Evolutionary conservation across 2,888 invertebrate genomes (phyloP), one percentile per base, ranked within the genome.

Genomic region (Heteromyza rotundicornis): DNA sequence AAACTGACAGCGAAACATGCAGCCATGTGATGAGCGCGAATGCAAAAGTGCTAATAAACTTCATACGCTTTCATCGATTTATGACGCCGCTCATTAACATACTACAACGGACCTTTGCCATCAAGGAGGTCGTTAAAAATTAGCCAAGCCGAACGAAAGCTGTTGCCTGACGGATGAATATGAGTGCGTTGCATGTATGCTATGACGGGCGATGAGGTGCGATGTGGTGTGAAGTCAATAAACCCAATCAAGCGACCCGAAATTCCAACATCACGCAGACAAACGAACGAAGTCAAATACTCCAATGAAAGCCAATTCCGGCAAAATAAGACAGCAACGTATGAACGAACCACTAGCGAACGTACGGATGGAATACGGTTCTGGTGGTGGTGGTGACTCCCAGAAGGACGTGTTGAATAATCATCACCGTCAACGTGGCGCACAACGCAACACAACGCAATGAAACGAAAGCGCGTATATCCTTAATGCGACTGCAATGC

Each of bases 371-470:
- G 5, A 32, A 12, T 12, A 32, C n/a, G n/a, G n/a, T n/a, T n/a
- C n/a, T n/a, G n/a, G 12, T 32, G 32, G 12, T 5, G 5, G 12
- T 32, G 40, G 35, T 64, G 71, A 61, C 70, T 79, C 78, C 78
- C 78, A 57, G 69, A 63, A 73, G 78, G 76, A 72, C 67, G 71
- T 78, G 79, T 78, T 79, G 79, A 77, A 79, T 78, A 79, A 78
- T 79, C 78, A 79, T 78, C 70, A 62, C 66, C 64, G 51, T 53
- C 57, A 50, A 57, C 27, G 40, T 49, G 40, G 66, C 66, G n/a
- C n/a, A n/a, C n/a, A n/a, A n/a, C n/a, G n/a, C n/a, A n/a, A n/a
- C n/a, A n/a, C n/a, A n/a, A n/a, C n/a, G n/a, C n/a, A n/a, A n/a
- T n/a, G n/a, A 56, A 54, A 62, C 57, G 64, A 60, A 24, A 68